These are phyloP conservation scores for Formica aserva DNA, from an alignment of 2,888 invertebrate genomes.

Conservation along the genomic window DNA sequence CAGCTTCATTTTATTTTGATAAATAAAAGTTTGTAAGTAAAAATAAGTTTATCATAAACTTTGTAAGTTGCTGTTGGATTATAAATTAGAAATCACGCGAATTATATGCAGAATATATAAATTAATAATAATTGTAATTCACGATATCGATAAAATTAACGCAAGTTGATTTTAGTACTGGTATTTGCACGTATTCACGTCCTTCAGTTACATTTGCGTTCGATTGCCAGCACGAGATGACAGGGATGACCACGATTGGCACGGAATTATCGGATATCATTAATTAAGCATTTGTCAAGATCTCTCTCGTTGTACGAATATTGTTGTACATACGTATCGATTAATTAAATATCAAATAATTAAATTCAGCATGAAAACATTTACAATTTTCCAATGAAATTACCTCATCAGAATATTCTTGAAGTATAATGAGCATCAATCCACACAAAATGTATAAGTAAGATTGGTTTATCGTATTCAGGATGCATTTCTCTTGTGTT, in stretches of 20 bases:
- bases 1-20: background rate
- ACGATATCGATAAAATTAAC: background rate
- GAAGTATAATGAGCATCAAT: background rate
- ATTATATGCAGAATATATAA: background rate
- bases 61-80: background rate
- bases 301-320: background rate
- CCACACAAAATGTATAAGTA: background rate
- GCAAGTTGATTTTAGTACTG: background rate
- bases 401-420: background rate
- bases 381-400: slow-evolving; percentile 16
- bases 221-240: slow-evolving; percentile 11
- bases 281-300: slow-evolving; percentile 38
- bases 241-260: background rate
- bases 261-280: slow-evolving; percentile 24
- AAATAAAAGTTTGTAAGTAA: background rate
- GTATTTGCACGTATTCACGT: background rate
- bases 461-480: background rate
- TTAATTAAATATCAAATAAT: slow-evolving; percentile 31
- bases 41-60: background rate
- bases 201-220: slow-evolving; percentile 15
- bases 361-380: background rate
- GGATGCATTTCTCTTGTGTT: background rate
- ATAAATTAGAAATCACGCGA: background rate
- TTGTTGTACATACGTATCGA: slow-evolving; percentile 1
- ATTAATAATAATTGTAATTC: background rate